A percentile compares a stretch with the other conserved stretches of the same genome.
These are phyloP conservation scores for Reinhardtius hippoglossoides DNA, from an alignment of 2,113 vertebrate species.

Conservation along the genomic window DNA sequence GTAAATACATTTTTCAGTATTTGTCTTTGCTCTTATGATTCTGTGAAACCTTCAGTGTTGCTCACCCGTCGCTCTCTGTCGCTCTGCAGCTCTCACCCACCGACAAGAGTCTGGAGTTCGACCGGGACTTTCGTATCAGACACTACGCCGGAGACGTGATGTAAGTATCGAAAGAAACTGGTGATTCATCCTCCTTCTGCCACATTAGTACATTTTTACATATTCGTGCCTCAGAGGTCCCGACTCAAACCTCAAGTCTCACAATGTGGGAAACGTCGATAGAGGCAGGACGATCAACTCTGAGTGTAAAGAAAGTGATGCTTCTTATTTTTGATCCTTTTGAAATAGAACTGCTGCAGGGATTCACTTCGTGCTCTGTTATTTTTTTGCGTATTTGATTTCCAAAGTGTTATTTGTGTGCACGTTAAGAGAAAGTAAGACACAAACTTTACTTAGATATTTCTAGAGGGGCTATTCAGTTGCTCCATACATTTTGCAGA, in stretches of 20 bases:
- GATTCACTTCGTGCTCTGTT: too few relatives aligned
- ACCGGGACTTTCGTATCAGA: slow-evolving; percentile 94
- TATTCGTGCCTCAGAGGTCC: slow-evolving; percentile 24
- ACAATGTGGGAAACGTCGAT: background rate
- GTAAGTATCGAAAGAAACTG: slow-evolving; percentile 84
- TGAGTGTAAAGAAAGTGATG: too few relatives aligned
- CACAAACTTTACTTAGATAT: background rate
- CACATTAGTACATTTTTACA: slow-evolving; percentile 17
- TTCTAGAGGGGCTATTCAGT: too few relatives aligned
- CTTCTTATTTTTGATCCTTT: too few relatives aligned
- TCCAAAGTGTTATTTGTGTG: background rate
- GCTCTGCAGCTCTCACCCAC: slow-evolving; percentile 88
- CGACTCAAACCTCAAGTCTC: background rate
- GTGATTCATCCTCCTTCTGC: slow-evolving; percentile 32
- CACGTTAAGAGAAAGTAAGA: background rate
- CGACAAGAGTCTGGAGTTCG: slow-evolving; percentile 94
- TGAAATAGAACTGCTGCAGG: background rate
- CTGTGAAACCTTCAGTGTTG: background rate
- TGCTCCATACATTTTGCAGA: too few relatives aligned
- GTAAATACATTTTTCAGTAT: too few relatives aligned
- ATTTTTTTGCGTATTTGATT: background rate
- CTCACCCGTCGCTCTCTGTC: slow-evolving; percentile 9
- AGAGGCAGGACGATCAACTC: background rate
- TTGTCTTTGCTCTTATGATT: too few relatives aligned
- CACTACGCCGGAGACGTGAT: slow-evolving; percentile 95